Base-by-base conservation (phyloP, 1,140 invertebrate genomes). In the Aphidius gifuensis region DNA sequence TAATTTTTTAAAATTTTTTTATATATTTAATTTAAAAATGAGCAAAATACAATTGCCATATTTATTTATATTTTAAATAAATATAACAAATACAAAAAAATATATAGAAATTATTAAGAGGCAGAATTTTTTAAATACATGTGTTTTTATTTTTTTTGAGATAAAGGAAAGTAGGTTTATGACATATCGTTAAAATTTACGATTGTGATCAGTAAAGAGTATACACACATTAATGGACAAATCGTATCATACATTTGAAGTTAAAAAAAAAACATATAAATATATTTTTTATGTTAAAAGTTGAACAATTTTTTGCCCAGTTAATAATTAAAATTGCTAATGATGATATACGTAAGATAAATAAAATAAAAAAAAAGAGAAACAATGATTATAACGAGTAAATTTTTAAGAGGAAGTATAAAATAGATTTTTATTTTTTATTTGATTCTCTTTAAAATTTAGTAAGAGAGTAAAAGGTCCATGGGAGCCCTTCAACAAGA, bases 401-500 rank as follows among this genome's bases (percentile, higher is more conserved):
- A 49, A 49, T 49, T 49, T 16, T 45, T 32, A 32, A 32, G 4
- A 32, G 23, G 23, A 32, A 32, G 23, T 32, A 32, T 32, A 32
- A 32, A 32, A 32, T 32, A 32, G 1, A 32, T 16, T 16, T 16
- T 16, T 16, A 16, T 16, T 16, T 16, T 16, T 16, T 16, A 16
- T 16, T 16, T 16, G 16, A 16, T 16, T 16, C 16, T 16, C 16
- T 16, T 16, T 32, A 32, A 69, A 60, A 50, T n/a, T 5, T 9
- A 47, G 57, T 9, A 45, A 21, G 58, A 62, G 56, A 59, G 56
- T 53, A 42, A 50, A 59, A 55, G 11, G 40, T n/a, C 53, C 40
- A 61, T 54, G 42, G 56, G 61, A 66, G 23, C 23, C 23, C 23
- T 32, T 32, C 23, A 32, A 32, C 23, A 32, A 74, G 76, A 80